These are phyloP conservation scores for Apodemia duryi DNA, from an alignment of 2,888 invertebrate species.

Conservation along the genomic window DNA sequence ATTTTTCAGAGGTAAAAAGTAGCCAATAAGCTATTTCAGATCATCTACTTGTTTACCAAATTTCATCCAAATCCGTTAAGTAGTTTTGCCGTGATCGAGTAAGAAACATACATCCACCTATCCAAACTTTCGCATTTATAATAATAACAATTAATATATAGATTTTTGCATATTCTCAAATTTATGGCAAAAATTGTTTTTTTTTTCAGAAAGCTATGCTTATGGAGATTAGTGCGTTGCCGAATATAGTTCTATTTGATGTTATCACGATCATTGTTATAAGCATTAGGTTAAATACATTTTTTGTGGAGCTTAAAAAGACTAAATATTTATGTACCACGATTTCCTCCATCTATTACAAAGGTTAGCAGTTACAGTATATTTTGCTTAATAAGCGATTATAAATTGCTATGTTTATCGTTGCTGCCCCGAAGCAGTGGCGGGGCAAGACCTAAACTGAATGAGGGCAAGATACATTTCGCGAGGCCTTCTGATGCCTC, in stretches of 20 bases:
- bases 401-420: not conserved
- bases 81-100: no score
- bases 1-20: no score
- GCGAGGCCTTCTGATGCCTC: no score
- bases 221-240: not conserved
- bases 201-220: not conserved
- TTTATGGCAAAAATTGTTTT: not conserved
- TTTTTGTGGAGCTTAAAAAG: conserved; percentile 4
- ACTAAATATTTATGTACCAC: conserved; percentile 10
- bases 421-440: not conserved
- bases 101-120: no score
- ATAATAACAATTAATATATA: no score
- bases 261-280: conserved; percentile 1
- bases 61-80: no score
- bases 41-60: no score
- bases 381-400: not conserved
- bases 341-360: not conserved
- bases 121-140: no score
- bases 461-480: no score
- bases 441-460: no score
- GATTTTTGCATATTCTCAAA: no score
- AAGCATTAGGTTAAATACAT: not conserved
- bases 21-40: no score
- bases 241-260: conserved; percentile 6
- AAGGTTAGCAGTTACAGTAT: not conserved